phyloP scores from a whole-genome alignment of 2,888 invertebrate genomes.

The Eupithecia vulgata region DNA sequence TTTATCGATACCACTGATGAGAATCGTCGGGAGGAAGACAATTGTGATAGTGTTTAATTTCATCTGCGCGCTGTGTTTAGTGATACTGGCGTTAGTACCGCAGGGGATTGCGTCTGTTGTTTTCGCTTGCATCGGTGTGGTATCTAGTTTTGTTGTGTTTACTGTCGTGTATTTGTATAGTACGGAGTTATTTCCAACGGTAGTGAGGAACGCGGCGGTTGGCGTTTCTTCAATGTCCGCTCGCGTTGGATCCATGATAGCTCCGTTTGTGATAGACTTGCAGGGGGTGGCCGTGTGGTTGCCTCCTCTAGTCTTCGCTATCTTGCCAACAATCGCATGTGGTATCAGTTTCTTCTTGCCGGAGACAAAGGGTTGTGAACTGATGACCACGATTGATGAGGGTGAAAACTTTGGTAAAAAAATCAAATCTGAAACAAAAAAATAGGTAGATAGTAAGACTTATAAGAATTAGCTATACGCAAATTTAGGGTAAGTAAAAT shows the following conservation, averaged over 20 bases:
- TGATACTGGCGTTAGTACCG: constrained; percentile 84
- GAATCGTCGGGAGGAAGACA: constrained; percentile 86
- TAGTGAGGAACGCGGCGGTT: constrained; percentile 92
- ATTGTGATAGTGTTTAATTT: constrained; percentile 87
- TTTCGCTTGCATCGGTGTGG: constrained; percentile 89
- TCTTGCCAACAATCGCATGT: constrained; percentile 84
- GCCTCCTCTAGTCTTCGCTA: constrained; percentile 89
- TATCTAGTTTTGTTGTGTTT: constrained; percentile 93
- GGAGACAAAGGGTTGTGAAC: constrained; percentile 89
- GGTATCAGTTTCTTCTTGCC: constrained; percentile 86
- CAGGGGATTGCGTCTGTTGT: constrained; percentile 76
- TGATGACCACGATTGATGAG: constrained; percentile 92
- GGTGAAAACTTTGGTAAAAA: constrained; percentile 85
- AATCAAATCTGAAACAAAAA: constrained; percentile 19
- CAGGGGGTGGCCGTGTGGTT: constrained; percentile 80
- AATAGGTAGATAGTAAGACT: neutral
- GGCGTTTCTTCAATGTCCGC: constrained; percentile 96
- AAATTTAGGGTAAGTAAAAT: neutral
- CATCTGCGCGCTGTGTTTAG: constrained; percentile 84
- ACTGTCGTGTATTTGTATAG: constrained; percentile 93
- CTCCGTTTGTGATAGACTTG: constrained; percentile 90
- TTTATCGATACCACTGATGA: constrained; percentile 86
- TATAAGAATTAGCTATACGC: neutral
- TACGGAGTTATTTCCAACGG: constrained; percentile 94
- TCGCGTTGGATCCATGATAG: constrained; percentile 92